Conservation (phyloP, 2,888 invertebrate genomes). For the Eilema griseolum region DNA sequence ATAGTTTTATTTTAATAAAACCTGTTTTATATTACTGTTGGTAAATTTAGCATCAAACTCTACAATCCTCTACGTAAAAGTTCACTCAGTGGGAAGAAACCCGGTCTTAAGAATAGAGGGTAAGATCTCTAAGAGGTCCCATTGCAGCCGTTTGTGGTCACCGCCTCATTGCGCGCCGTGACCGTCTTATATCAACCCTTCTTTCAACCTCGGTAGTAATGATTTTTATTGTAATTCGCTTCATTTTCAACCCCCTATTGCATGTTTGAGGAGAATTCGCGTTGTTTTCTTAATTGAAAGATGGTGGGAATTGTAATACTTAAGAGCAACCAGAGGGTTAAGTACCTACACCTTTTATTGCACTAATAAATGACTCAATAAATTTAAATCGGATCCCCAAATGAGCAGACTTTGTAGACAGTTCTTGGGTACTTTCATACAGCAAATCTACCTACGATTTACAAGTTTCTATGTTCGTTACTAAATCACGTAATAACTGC, state of each 20-base stretch:
- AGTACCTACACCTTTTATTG: neutral
- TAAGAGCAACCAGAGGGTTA: neutral
- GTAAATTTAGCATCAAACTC: neutral
- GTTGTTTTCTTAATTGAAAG: conserved; percentile 12
- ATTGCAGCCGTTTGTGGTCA: conserved; percentile 31
- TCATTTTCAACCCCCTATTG: conserved; percentile 20
- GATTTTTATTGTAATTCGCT: conserved; percentile 42
- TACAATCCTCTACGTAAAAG: neutral
- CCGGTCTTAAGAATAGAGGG: neutral
- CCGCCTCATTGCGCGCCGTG: conserved; percentile 20
- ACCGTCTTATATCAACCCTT: conserved; percentile 38
- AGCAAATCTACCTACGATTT: too few relatives aligned
- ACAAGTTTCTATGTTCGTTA: too few relatives aligned
- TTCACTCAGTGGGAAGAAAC: neutral
- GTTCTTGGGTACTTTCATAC: too few relatives aligned
- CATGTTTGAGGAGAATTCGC: conserved; percentile 12
- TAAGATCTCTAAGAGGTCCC: conserved; percentile 27
- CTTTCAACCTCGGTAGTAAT: conserved; percentile 31
- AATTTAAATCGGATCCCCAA: neutral
- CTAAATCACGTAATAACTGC: too few relatives aligned
- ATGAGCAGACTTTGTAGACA: neutral
- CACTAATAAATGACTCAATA: neutral
- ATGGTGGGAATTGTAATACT: neutral
- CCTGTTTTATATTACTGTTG: neutral
- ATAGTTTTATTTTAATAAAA: too few relatives aligned